Base-by-base conservation (phyloP, 2,113 vertebrate species). In the Ellobius talpinus region DNA sequence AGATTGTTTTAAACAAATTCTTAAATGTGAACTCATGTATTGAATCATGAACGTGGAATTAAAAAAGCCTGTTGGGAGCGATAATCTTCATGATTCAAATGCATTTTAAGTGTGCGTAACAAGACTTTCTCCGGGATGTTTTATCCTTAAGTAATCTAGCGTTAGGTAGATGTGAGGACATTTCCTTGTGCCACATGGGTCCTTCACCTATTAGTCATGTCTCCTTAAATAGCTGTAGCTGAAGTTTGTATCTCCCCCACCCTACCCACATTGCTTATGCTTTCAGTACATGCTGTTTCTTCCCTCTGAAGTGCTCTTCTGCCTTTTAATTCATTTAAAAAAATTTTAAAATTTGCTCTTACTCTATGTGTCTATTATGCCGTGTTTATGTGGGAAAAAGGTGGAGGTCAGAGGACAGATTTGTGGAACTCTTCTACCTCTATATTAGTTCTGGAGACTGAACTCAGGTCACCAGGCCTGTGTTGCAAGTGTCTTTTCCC, bases 1-100 rank as follows among this genome's bases (percentile, higher is more conserved):
- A 94, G 29, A 26, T 90, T 50, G 88, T 88, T 95, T 87, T 73
- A 89, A 81, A 45, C 31, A 78, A 78, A 11, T 92, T 93, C 77
- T 84, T 85, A 36, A 9, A 29, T 33, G 7, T 73, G 70, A 47
- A 9, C 73, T 87, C 58, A 89, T 52, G 86, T 93, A 58, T 58
- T 89, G 84, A 93, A 45, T 47, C 23, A 86, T 70, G 72, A 94
- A 77, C 26, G 70, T 82, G 17, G n/a, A 52, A 26, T 72, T 94
- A 68, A 36, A 65, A 47, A 74, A 47, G 19, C 76, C 66, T n/a
- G 14, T 14, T 21, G 36, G 11, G 23, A 11, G 45, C 50, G 63
- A 3, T 76, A 16, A 9, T 7, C 42, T 91, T 50, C 21, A 39
- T 82, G 55, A 61, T 82, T 84, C 33, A 82, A 61, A 7, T 61